phyloP scores from a whole-genome alignment of 1,140 invertebrate species.

The Scaptomyza montana region DNA sequence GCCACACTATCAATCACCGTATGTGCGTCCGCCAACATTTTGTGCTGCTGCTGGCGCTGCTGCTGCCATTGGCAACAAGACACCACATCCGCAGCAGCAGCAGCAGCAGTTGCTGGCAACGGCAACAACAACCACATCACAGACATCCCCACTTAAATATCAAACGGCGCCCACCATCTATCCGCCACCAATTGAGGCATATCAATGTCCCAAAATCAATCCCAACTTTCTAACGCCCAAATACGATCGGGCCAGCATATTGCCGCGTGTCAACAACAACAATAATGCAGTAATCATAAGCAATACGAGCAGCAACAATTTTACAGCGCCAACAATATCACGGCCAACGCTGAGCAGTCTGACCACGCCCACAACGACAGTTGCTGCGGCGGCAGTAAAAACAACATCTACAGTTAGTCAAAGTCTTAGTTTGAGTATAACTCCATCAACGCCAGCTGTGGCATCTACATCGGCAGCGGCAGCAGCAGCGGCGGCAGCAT shows the following conservation, averaged over 20 bases:
- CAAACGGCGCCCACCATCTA: slow-evolving; percentile 79
- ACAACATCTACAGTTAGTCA: slow-evolving; percentile 43
- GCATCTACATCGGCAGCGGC: slow-evolving; percentile 63
- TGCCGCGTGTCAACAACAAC: slow-evolving; percentile 56
- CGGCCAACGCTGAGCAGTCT: slow-evolving; percentile 20
- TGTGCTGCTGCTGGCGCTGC: slow-evolving; percentile 27
- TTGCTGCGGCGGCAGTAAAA: slow-evolving; percentile 20
- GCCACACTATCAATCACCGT: slow-evolving; percentile 67
- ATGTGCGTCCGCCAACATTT: slow-evolving; percentile 67
- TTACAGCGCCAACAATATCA: slow-evolving; percentile 9
- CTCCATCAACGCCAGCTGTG: slow-evolving; percentile 28
- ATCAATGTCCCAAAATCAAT: slow-evolving; percentile 82
- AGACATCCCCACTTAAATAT: slow-evolving; percentile 68
- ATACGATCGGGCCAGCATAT: slow-evolving; percentile 65
- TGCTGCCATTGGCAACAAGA: slow-evolving; percentile 48
- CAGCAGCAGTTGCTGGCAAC: slow-evolving; percentile 8
- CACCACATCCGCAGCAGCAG: slow-evolving; percentile 42
- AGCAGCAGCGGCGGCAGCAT: slow-evolving; percentile 37
- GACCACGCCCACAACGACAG: slow-evolving; percentile 14
- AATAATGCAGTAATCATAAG: slow-evolving; percentile 25
- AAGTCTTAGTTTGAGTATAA: slow-evolving; percentile 57
- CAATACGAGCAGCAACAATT: slow-evolving; percentile 15
- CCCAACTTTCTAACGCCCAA: slow-evolving; percentile 81
- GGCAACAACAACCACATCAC: slow-evolving; percentile 9
- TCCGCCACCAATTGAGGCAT: slow-evolving; percentile 82